Conservation (phyloP, 2,888 invertebrate genomes). For the Ephialtes manifestator region DNA sequence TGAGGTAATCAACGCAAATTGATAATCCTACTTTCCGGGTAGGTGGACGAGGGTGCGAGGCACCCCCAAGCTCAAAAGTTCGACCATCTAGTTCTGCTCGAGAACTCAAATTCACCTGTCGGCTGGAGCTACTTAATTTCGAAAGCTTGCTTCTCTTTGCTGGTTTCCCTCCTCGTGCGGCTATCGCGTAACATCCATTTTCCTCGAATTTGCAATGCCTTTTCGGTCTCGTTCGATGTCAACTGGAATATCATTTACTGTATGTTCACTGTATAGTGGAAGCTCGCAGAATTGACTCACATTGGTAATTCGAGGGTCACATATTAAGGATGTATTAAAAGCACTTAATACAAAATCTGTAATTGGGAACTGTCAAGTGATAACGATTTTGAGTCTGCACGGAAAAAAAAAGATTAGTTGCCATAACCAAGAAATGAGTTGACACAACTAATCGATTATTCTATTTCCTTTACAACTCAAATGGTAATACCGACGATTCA, state of each 20-base stretch:
- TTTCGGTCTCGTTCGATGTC: neutral
- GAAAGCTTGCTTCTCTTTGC: conserved; percentile 15
- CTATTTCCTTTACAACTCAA: too few species aligned
- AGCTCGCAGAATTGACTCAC: neutral
- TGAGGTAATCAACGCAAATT: conserved; percentile 83
- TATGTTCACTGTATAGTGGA: neutral
- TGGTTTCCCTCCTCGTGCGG: neutral
- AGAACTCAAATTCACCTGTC: conserved; percentile 25
- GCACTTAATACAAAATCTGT: too few species aligned
- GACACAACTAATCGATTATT: too few species aligned
- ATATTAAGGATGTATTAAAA: too few species aligned
- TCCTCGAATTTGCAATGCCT: conserved; percentile 2
- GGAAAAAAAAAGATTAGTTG: too few species aligned
- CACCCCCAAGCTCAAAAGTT: conserved; percentile 54
- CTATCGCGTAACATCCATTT: neutral
- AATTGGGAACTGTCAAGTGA: too few species aligned
- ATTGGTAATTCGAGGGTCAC: too few species aligned
- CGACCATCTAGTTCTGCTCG: conserved; percentile 25
- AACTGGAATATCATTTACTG: neutral
- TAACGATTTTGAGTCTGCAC: too few species aligned
- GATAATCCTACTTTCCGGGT: conserved; percentile 81
- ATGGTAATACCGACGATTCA: too few species aligned
- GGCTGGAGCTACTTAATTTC: conserved; percentile 15
- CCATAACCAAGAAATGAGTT: too few species aligned
- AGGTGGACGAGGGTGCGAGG: conserved; percentile 37